Base-by-base conservation (phyloP, 2,113 vertebrate species). In the Engraulis encrasicolus region DNA sequence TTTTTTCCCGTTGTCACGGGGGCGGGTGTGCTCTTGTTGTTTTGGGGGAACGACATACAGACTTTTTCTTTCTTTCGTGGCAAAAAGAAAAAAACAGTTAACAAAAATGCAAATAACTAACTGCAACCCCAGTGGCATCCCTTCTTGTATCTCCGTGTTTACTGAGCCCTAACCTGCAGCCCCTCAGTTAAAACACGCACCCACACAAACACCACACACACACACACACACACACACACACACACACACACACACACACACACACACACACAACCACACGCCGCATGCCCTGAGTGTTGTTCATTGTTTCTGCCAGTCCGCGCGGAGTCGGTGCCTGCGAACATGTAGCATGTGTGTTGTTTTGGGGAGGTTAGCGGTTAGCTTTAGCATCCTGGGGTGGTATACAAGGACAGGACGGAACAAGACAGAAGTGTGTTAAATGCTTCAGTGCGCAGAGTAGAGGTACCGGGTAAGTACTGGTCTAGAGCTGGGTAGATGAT, bases 311-410 rank as follows among this genome's bases (percentile, higher is more conserved):
- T 88, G 37, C 79, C 89, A 92, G 87, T 90, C 89, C 90, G 88
- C 74, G 88, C 92, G 92, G 78, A 27, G 91, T 92, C 89, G 91
- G 92, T 93, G 92, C 93, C 94, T 94, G 93, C 92, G 92, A 92
- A 95, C 90, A 95, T 95, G 94, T 95, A 95, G 94, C 94, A 95
- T 95, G 94, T 93, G 90, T 93, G 82, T 91, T 90, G 92, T 91
- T 91, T 92, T 88, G 86, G 85, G 89, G 40, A 45, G 40, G 3
- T 45, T 45, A 45, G 40, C 4, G 3, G 3, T 45, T 87, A 82
- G 80, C 23, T 45, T 27, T 0, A 18, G 85, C 82, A 58, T 79
- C 80, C 2, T 58, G 78, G 82, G 81, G 81, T 84, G 52, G 71
- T 54, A 81, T 27, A 61, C 58, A 34, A n/a, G n/a, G n/a, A n/a